These are phyloP conservation scores for Doryteuthis pealeii DNA, from an alignment of 1,140 invertebrate genomes.

Conservation along the genomic window DNA sequence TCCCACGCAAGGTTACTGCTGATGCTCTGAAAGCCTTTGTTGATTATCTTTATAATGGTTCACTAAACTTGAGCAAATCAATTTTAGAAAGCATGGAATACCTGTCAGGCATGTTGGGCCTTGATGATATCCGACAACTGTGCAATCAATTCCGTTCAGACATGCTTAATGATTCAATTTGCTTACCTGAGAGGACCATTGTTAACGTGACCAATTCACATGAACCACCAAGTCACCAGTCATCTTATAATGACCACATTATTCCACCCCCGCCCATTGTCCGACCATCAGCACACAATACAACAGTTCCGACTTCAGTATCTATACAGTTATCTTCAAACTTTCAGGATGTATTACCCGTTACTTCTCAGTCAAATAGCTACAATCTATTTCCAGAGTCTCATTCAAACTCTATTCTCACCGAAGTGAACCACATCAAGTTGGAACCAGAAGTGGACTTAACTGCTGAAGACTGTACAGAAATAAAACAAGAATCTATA, in stretches of 20 bases:
- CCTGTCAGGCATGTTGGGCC: background rate
- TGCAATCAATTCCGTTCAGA: slow-evolving; percentile 6
- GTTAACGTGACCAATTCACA: background rate
- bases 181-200: background rate
- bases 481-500: background rate
- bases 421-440: background rate
- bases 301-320: background rate
- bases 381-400: background rate
- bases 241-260: background rate
- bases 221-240: background rate
- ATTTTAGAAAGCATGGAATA: background rate
- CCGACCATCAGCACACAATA: background rate
- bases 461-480: background rate
- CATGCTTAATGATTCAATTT: background rate
- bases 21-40: background rate
- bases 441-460: slow-evolving; percentile 2
- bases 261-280: background rate
- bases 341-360: background rate
- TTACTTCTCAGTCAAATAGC: background rate
- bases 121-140: slow-evolving; percentile 1
- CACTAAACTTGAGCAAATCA: background rate
- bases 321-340: background rate
- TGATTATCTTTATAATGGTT: slow-evolving; percentile 5
- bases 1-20: background rate
- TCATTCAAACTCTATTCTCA: background rate